A percentile compares a stretch with the other conserved stretches of the same genome.
These are phyloP conservation scores for Ceryle rudis DNA, from an alignment of 2,797 vertebrate species.

Conservation along the genomic window DNA sequence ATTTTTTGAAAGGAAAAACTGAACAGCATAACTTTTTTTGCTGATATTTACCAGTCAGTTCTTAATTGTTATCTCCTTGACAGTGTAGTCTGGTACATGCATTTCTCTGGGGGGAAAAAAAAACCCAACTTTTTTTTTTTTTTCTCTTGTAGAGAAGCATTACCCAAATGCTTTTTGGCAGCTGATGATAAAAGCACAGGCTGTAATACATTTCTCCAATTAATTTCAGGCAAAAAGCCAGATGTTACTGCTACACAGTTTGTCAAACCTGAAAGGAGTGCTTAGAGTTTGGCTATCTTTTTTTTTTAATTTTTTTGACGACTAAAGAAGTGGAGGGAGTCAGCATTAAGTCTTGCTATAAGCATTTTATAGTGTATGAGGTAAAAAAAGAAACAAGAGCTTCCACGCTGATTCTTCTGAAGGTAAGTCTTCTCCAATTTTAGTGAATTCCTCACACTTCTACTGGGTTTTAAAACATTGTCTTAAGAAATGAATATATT, in stretches of 20 bases:
- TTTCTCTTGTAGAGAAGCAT: constrained; percentile 19
- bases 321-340: neutral
- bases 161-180: constrained; percentile 64
- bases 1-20: neutral
- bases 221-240: constrained; percentile 65
- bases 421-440: constrained; percentile 31
- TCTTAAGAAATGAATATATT: neutral
- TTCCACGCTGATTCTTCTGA: neutral
- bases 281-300: neutral
- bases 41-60: neutral
- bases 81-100: neutral
- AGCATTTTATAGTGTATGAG: neutral
- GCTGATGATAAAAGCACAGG: constrained; percentile 56
- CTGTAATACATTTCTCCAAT: constrained; percentile 56
- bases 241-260: constrained; percentile 26
- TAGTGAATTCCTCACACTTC: neutral
- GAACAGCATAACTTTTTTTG: neutral
- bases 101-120: neutral
- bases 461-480: neutral
- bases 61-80: neutral
- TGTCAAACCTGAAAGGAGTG: neutral
- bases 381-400: neutral
- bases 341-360: neutral
- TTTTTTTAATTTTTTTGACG: neutral
- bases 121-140: neutral